These are phyloP conservation scores for Baryphthengus martii DNA, from an alignment of 2,113 vertebrate species.

Conservation along the genomic window DNA sequence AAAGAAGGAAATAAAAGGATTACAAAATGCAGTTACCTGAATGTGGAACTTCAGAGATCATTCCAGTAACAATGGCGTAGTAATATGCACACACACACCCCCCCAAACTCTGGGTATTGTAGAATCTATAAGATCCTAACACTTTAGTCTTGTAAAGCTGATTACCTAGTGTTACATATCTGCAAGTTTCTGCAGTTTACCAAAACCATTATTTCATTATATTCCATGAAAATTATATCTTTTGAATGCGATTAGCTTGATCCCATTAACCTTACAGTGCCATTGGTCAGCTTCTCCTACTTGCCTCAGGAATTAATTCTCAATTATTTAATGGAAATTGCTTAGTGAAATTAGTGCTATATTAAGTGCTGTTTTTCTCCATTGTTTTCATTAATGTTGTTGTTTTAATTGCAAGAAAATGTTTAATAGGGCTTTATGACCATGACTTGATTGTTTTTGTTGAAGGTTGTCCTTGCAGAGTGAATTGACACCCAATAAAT, in stretches of 20 bases:
- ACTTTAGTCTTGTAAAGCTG: not conserved
- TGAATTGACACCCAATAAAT: not conserved
- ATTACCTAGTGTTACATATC: not conserved
- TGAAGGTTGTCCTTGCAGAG: conserved; percentile 5
- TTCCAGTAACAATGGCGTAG: not conserved
- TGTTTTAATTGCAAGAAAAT: conserved; percentile 4
- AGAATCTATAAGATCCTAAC: not conserved
- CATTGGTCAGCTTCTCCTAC: conserved; percentile 23
- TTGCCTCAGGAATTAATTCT: conserved; percentile 33
- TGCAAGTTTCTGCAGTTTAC: not conserved
- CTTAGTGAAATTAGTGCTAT: conserved; percentile 9
- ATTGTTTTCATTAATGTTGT: conserved; percentile 10
- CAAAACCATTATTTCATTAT: conserved; percentile 2
- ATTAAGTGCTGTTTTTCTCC: not conserved
- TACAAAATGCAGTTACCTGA: not conserved
- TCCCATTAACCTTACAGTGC: conserved; percentile 38
- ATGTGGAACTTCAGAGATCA: not conserved
- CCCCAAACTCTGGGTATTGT: not conserved
- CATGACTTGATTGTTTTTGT: not conserved
- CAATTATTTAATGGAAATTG: conserved; percentile 7
- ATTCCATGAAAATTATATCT: not conserved
- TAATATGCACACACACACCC: too few species aligned
- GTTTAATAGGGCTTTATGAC: conserved; percentile 18
- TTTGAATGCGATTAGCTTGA: conserved; percentile 6
- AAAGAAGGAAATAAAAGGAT: not conserved